Conservation (phyloP, 2,797 vertebrate genomes). For the Linurgus olivaceus region DNA sequence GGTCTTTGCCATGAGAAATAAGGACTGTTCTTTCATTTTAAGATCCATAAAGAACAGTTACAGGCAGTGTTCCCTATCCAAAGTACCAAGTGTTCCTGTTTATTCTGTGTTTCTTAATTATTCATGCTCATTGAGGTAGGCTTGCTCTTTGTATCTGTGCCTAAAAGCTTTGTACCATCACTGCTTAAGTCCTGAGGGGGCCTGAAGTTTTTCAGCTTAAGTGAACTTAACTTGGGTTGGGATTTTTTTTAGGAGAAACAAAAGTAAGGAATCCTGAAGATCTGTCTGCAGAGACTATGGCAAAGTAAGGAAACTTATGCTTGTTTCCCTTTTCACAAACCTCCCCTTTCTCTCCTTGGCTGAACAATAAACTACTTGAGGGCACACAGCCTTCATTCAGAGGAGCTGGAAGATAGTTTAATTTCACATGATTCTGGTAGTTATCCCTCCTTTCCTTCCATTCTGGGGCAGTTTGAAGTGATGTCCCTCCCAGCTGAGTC, state of each 20-base stretch:
- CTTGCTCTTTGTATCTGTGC: background rate
- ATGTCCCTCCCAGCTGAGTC: background rate
- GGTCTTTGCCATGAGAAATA: background rate
- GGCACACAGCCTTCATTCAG: background rate
- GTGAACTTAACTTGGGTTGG: background rate
- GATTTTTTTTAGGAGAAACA: conserved; percentile 84
- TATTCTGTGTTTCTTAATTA: background rate
- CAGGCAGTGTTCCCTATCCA: background rate
- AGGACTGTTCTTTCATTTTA: background rate
- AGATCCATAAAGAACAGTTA: background rate
- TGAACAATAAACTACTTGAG: background rate
- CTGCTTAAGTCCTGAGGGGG: background rate
- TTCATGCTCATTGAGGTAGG: background rate
- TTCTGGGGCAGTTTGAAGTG: background rate
- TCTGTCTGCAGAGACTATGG: conserved; percentile 97
- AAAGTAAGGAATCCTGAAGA: conserved; percentile 93
- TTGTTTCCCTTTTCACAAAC: background rate
- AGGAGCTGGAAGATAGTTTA: background rate
- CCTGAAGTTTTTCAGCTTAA: background rate
- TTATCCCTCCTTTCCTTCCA: background rate
- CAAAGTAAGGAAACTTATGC: conserved; percentile 82
- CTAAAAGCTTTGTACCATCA: background rate
- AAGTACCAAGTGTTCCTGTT: background rate
- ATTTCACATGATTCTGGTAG: background rate
- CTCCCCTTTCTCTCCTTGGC: background rate